A percentile compares a stretch with the other conserved stretches of the same genome.
Conservation (phyloP, 1,140 invertebrate genomes). For the Bombus consobrinus region DNA sequence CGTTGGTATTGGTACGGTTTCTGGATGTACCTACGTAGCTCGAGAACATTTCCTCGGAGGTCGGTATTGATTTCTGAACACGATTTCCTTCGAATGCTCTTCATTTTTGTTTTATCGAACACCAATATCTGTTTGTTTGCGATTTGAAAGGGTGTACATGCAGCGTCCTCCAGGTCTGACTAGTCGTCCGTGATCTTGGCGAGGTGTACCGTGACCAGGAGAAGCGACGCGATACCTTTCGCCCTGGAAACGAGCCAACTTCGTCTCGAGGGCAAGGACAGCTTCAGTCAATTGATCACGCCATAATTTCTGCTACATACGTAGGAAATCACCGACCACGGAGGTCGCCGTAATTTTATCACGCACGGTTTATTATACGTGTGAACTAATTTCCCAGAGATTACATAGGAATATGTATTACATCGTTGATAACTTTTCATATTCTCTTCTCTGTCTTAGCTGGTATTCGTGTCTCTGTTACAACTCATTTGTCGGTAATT, state of each 20-base stretch:
- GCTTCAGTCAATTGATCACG: conserved; percentile 35
- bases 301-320: neutral
- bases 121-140: conserved; percentile 30
- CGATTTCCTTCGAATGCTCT: conserved; percentile 1
- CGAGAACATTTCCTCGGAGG: neutral
- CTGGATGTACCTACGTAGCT: neutral
- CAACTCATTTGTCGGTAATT: neutral
- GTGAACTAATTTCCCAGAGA: neutral
- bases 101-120: conserved; percentile 23
- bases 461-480: neutral
- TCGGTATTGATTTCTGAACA: conserved; percentile 16
- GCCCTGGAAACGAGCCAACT: conserved; percentile 65
- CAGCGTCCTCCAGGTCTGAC: conserved; percentile 18
- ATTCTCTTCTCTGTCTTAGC: neutral
- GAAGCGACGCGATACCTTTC: conserved; percentile 44
- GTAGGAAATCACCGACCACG: neutral
- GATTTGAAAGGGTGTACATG: neutral
- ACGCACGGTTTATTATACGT: too few relatives aligned
- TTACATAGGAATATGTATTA: neutral
- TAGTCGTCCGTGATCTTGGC: conserved; percentile 61
- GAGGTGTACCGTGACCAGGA: conserved; percentile 35
- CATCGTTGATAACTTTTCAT: neutral
- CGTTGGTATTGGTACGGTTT: neutral
- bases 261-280: conserved; percentile 64
- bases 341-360: neutral